Percentiles rank a stretch among this genome's conserved stretches.
phyloP scores from a whole-genome alignment of 2,113 vertebrate species.

The Gulo gulo region DNA sequence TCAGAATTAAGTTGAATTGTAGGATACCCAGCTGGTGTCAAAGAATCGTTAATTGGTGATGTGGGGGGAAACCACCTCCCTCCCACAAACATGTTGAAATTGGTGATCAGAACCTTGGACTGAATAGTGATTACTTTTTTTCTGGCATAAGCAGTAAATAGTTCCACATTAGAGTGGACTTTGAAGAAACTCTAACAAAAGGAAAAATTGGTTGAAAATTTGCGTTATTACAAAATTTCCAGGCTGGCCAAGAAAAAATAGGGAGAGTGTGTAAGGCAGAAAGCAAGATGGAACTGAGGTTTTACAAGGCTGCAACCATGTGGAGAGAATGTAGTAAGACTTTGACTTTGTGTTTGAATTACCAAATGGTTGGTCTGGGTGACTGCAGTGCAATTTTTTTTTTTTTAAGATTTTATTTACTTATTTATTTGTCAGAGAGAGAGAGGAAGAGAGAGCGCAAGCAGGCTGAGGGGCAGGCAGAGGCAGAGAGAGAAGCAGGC shows the following conservation, averaged over 20 bases:
- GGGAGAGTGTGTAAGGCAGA: neutral
- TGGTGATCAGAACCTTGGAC: neutral
- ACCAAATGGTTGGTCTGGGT: neutral
- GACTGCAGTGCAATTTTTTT: neutral
- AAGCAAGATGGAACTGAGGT: neutral
- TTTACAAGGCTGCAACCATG: neutral
- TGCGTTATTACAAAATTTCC: neutral
- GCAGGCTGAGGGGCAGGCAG: too few relatives aligned
- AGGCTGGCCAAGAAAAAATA: neutral
- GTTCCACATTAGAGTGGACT: constrained; percentile 19
- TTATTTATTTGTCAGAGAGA: too few relatives aligned
- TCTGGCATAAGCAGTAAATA: neutral
- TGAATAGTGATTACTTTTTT: constrained; percentile 18
- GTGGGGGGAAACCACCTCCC: neutral
- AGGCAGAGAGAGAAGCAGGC: too few relatives aligned
- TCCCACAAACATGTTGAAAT: neutral
- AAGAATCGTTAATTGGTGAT: neutral
- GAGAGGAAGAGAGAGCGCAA: too few relatives aligned
- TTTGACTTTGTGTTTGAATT: neutral
- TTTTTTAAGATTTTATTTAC: too few relatives aligned
- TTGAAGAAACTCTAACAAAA: constrained; percentile 1
- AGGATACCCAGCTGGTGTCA: neutral
- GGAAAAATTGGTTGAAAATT: neutral
- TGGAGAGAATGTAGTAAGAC: neutral
- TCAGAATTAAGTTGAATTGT: neutral